Evolutionary conservation across 30 jellyfish, hydroid and myxozoan genomes (phyloP).

Genomic region (Aurelia aurita): DNA sequence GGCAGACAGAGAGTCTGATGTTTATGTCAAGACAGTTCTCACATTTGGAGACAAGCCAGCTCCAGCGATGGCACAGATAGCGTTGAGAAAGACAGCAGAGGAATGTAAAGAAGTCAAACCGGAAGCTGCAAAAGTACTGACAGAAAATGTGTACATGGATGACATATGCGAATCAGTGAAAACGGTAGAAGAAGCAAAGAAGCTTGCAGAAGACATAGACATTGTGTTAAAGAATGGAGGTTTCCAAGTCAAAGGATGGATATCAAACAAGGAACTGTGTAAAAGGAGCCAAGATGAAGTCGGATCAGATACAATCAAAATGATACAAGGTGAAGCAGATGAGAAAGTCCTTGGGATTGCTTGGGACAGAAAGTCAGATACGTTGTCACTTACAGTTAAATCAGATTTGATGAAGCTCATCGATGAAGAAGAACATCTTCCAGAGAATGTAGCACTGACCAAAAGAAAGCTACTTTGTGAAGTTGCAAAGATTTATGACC

Average conservation of each 20-base stretch:
- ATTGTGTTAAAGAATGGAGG: slow-evolving; percentile 43
- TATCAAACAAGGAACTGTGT: slow-evolving; percentile 5
- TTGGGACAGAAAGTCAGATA: slow-evolving; percentile 40
- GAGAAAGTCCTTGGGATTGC: slow-evolving; percentile 54
- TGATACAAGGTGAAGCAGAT: slow-evolving; percentile 19
- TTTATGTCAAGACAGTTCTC: slow-evolving; percentile 56
- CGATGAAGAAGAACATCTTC: slow-evolving; percentile 4
- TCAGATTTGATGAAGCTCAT: slow-evolving; percentile 13
- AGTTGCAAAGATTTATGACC: slow-evolving; percentile 13
- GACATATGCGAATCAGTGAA: slow-evolving; percentile 67
- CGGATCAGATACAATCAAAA: slow-evolving; percentile 20
- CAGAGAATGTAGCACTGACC: slow-evolving; percentile 1
- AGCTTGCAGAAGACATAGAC: slow-evolving; percentile 48
- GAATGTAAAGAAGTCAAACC: slow-evolving; percentile 22
- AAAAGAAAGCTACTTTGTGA: slow-evolving; percentile 12
- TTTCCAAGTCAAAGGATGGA: slow-evolving; percentile 59
- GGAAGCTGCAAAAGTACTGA: slow-evolving; percentile 45
- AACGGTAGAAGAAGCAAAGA: slow-evolving; percentile 48
- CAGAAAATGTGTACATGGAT: slow-evolving; percentile 51
- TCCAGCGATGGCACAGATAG: slow-evolving; percentile 64
- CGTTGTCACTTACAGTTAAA: slow-evolving; percentile 1
- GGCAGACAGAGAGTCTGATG: slow-evolving; percentile 23
- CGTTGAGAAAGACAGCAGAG: slow-evolving; percentile 56
- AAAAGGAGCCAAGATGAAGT: not conserved
- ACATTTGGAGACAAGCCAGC: slow-evolving; percentile 79